These are phyloP conservation scores for Xestia xanthographa DNA, from an alignment of 2,888 invertebrate species.

Conservation along the genomic window DNA sequence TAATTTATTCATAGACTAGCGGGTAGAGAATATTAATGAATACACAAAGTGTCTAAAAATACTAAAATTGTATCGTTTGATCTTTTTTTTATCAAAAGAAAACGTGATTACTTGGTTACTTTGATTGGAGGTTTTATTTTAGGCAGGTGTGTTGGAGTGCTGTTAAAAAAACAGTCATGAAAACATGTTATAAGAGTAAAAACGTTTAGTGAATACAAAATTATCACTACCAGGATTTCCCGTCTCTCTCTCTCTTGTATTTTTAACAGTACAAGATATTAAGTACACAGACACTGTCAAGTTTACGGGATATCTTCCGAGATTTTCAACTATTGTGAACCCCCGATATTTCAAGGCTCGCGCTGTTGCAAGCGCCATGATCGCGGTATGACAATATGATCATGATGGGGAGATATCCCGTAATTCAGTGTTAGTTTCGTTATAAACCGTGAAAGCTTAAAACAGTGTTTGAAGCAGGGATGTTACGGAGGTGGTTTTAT, in stretches of 20 bases:
- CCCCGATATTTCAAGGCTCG: too few relatives aligned
- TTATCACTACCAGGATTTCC: neutral
- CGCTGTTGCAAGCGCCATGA: too few relatives aligned
- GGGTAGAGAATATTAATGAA: conserved; percentile 49
- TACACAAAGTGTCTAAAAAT: conserved; percentile 27
- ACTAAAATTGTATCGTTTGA: conserved; percentile 35
- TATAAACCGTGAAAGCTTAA: too few relatives aligned
- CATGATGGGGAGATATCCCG: too few relatives aligned
- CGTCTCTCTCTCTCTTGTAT: neutral
- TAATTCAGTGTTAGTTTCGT: too few relatives aligned
- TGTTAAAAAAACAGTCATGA: neutral
- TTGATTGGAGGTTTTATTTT: conserved; percentile 6
- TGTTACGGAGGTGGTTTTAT: too few relatives aligned
- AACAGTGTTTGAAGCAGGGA: too few relatives aligned
- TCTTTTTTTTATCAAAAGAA: conserved; percentile 13
- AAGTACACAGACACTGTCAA: too few relatives aligned
- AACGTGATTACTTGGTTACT: conserved; percentile 31
- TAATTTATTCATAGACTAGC: conserved; percentile 62
- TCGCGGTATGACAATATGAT: too few relatives aligned
- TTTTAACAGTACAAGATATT: neutral
- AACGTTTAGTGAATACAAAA: neutral
- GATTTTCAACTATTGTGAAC: too few relatives aligned
- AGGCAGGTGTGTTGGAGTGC: neutral
- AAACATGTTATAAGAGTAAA: too few relatives aligned
- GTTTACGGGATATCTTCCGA: too few relatives aligned